Conservation (phyloP, 2,797 vertebrate genomes). For the Typhlichthys subterraneus region DNA sequence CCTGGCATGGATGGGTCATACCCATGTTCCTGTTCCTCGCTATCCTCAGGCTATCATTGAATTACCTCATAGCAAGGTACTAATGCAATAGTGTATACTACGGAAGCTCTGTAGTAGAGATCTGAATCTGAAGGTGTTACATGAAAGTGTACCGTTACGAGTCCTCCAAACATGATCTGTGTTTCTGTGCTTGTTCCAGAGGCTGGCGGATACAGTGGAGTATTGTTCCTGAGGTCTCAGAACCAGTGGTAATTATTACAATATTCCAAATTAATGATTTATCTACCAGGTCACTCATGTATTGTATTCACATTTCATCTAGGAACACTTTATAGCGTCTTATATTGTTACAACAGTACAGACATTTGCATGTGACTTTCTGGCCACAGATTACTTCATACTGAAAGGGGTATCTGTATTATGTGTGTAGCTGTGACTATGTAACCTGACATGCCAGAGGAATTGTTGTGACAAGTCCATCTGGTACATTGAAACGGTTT, state of each 20-base stretch:
- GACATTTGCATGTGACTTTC: too few species aligned
- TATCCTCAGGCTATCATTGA: conserved; percentile 94
- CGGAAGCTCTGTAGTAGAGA: too few species aligned
- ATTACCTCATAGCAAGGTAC: conserved; percentile 88
- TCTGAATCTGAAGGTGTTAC: too few species aligned
- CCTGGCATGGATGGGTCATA: conserved; percentile 96
- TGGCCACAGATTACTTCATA: background rate
- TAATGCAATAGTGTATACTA: background rate
- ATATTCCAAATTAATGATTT: background rate
- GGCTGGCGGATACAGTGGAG: conserved; percentile 99
- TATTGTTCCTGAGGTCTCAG: conserved; percentile 94
- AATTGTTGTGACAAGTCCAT: too few species aligned
- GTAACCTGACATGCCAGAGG: background rate
- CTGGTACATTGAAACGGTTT: too few species aligned
- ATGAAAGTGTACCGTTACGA: too few species aligned
- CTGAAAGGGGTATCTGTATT: background rate
- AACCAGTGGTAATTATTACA: conserved; percentile 83
- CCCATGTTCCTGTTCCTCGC: conserved; percentile 97
- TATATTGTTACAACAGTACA: too few species aligned
- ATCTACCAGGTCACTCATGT: too few species aligned
- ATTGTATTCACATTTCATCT: too few species aligned
- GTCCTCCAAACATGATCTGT: background rate
- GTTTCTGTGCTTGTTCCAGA: conserved; percentile 63
- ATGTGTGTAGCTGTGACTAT: conserved; percentile 1
- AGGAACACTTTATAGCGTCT: too few species aligned